phyloP scores from a whole-genome alignment of 2,797 vertebrate species.

The Ptychobarbus kaznakovi region DNA sequence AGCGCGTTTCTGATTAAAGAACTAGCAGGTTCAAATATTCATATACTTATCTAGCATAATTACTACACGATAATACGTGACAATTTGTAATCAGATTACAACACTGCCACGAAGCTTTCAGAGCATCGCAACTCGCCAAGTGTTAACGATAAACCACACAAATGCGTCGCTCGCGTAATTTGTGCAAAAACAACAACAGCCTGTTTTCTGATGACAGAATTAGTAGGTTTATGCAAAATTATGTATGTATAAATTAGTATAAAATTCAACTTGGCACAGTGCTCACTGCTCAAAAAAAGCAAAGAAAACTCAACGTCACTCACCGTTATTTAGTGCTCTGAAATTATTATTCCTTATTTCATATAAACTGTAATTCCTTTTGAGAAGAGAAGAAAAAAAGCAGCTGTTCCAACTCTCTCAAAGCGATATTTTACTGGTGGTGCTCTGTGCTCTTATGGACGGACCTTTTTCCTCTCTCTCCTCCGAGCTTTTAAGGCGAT shows the following conservation, averaged over 20 bases:
- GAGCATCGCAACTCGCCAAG: neutral
- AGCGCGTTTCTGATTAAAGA: neutral
- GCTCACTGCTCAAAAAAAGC: neutral
- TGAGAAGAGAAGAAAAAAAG: slow-evolving; percentile 19
- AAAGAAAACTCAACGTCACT: neutral
- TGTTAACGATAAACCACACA: neutral
- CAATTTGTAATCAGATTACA: neutral
- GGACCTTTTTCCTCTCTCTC: slow-evolving; percentile 64
- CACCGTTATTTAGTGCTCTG: neutral
- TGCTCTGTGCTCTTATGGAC: slow-evolving; percentile 65
- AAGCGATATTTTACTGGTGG: slow-evolving; percentile 34
- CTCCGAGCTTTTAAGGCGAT: slow-evolving; percentile 77
- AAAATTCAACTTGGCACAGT: neutral
- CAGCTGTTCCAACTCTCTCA: neutral
- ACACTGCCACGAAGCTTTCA: neutral
- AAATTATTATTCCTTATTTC: slow-evolving; percentile 47
- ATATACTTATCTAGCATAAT: neutral
- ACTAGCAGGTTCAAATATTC: neutral
- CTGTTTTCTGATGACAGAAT: neutral
- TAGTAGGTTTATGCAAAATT: neutral
- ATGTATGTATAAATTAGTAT: neutral
- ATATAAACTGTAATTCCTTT: slow-evolving; percentile 60
- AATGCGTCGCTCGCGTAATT: neutral
- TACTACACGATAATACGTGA: neutral
- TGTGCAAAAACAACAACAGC: neutral